Evolutionary conservation across 2,113 vertebrate genomes (phyloP).

Genomic region (Pleuronectes platessa): DNA sequence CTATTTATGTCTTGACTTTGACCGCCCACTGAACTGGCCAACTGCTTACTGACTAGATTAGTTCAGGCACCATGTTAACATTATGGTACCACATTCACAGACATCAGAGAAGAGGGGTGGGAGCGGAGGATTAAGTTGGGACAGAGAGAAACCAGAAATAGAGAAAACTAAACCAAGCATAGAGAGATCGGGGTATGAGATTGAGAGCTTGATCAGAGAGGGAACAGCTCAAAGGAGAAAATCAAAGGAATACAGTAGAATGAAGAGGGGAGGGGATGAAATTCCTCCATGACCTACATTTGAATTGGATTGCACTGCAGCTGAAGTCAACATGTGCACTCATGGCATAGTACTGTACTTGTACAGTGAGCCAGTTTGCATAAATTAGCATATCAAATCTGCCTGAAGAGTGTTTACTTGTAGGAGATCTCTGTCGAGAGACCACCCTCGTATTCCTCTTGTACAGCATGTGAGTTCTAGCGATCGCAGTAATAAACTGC

Average conservation of each 20-base stretch:
- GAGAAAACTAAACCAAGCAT: constrained; percentile 15
- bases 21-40: constrained; percentile 62
- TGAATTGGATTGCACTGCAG: constrained; percentile 45
- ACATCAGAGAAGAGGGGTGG: constrained; percentile 35
- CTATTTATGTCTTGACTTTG: constrained; percentile 61
- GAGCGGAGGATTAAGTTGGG: constrained; percentile 21
- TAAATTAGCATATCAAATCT: constrained; percentile 51
- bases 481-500: background rate
- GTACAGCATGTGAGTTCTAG: background rate
- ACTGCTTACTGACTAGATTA: constrained; percentile 69
- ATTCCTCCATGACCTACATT: constrained; percentile 51
- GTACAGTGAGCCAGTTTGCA: constrained; percentile 36
- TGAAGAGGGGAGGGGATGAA: constrained; percentile 8
- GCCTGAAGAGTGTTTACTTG: constrained; percentile 32
- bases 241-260: constrained; percentile 38
- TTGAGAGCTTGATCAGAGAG: constrained; percentile 38
- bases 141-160: constrained; percentile 19
- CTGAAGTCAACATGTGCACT: constrained; percentile 34
- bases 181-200: constrained; percentile 1
- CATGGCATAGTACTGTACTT: constrained; percentile 17
- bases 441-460: constrained; percentile 15
- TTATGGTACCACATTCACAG: constrained; percentile 46
- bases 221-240: constrained; percentile 27
- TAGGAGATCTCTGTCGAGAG: constrained; percentile 1
- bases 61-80: constrained; percentile 47